Base-by-base conservation (phyloP, 2,113 vertebrate genomes). In the Erythrocercus mccallii region DNA sequence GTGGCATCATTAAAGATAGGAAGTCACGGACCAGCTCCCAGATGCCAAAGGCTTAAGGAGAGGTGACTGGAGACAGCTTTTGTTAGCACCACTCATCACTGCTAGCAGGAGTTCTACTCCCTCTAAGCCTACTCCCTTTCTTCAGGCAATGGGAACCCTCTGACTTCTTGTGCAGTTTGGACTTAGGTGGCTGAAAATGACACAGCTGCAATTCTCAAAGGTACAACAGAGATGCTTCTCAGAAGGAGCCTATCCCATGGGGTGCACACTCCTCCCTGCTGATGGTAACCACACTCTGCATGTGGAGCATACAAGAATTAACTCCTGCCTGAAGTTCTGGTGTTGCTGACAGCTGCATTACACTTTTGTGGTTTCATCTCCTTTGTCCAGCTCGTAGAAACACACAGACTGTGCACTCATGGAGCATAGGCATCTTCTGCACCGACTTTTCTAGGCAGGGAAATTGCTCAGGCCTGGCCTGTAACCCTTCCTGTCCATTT, bases 1-100 rank as follows among this genome's bases (percentile, higher is more conserved):
- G 19, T 11, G 56, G 30, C 16, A 61, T 25, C 31, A 27, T 0
- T 44, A 30, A 68, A 60, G 21, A 21, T 11, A 16, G 0, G 2
- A 80, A 82, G 28, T 27, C 68, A 71, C 5, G 27, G 33, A 27
- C 5, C 42, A 48, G 20, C 6, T 90, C 11, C 5, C 56, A 79
- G 4, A 54, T 15, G 23, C 13, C 42, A 60, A 64, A 21, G 12
- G 12, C 27, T 56, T 60, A 21, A 72, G 20, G 8, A 50, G 38
- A 88, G 12, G 22, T 23, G 51, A 25, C 14, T 51, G 48, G 20
- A 60, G 11, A 60, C 7, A 42, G 7, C 33, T 33, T 72, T 54
- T 45, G 40, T 62, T 33, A 60, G 33, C 16, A 42, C 16, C 10
- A 65, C 1, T 2, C 4, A 57, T 21, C 50, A 48, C 17, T 60